Evolutionary conservation across 2,113 vertebrate species (phyloP).

Genomic region (Salvelinus fontinalis): DNA sequence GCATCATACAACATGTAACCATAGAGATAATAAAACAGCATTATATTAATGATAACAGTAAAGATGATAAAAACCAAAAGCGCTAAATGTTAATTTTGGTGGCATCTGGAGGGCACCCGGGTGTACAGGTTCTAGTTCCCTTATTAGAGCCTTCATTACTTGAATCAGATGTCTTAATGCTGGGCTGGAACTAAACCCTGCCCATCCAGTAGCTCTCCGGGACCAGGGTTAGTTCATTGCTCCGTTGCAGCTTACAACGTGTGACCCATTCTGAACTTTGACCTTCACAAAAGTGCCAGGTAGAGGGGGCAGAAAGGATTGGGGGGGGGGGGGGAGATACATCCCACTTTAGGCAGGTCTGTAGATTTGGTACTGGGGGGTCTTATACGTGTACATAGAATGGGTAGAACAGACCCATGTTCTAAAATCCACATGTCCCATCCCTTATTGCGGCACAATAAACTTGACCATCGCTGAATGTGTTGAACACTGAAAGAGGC

Average conservation of each 20-base stretch:
- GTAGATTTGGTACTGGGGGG: not conserved
- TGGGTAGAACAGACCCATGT: not conserved
- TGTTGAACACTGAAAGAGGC: constrained; percentile 33
- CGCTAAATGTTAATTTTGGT: not conserved
- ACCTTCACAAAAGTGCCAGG: not conserved
- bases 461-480: not conserved
- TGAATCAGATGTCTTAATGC: not conserved
- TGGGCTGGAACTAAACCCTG: too few species aligned
- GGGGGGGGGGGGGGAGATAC: not conserved
- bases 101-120: not conserved
- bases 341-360: not conserved
- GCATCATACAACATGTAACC: not conserved
- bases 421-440: not conserved
- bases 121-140: not conserved
- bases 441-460: not conserved
- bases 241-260: not conserved
- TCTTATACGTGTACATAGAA: not conserved
- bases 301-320: not conserved
- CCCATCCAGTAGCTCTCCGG: too few species aligned
- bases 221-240: not conserved
- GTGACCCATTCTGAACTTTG: not conserved
- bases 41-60: not conserved
- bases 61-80: not conserved
- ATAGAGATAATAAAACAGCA: not conserved
- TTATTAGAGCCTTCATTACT: too few species aligned